Conservation (phyloP, 2,113 vertebrate species). For the Sander lucioperca region DNA sequence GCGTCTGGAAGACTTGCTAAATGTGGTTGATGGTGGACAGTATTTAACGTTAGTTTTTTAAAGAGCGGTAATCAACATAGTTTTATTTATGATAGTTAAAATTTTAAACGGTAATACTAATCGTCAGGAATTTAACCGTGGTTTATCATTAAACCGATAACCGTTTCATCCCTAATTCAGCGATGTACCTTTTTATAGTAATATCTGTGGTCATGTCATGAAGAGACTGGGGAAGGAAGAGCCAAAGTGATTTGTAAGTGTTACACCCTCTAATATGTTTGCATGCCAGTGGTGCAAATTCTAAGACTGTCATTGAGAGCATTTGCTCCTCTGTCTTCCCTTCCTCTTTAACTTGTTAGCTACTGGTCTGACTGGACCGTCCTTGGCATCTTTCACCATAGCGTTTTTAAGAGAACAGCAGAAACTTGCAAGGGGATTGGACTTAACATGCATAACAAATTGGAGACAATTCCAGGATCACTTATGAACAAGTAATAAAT, state of each 20-base stretch:
- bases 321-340: constrained; percentile 15
- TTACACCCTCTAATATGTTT: neutral
- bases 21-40: no score
- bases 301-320: constrained; percentile 15
- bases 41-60: no score
- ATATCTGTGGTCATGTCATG: neutral
- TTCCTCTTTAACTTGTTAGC: constrained; percentile 13
- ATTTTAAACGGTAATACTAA: no score
- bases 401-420: neutral
- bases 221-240: neutral
- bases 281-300: neutral
- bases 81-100: no score
- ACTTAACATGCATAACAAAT: neutral
- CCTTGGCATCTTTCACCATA: constrained; percentile 33
- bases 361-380: constrained; percentile 20
- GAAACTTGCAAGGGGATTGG: neutral
- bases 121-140: no score
- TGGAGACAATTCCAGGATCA: neutral
- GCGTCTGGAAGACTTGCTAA: no score
- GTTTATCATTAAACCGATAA: no score
- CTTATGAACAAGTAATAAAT: neutral
- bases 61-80: no score
- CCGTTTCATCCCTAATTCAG: neutral
- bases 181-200: neutral
- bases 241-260: constrained; percentile 13